These are phyloP conservation scores for Melanotaenia boesemani DNA, from an alignment of 2,797 vertebrate species.

Conservation along the genomic window DNA sequence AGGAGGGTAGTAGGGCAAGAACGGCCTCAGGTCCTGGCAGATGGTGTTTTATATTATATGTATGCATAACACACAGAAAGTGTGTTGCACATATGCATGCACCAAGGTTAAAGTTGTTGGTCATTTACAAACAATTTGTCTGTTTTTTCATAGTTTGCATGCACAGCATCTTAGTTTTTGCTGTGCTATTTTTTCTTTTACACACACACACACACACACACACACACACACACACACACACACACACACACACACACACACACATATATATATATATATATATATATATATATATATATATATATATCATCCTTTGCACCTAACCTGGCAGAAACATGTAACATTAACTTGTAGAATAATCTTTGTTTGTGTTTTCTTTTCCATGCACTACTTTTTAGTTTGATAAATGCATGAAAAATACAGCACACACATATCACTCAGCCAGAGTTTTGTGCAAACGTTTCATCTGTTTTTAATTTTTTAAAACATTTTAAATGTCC, in stretches of 20 bases:
- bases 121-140: conserved; percentile 44
- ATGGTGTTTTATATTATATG: conserved; percentile 81
- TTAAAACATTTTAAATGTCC: background rate
- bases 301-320: background rate
- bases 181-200: no score
- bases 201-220: no score
- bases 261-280: no score
- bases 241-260: no score
- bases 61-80: conserved; percentile 74
- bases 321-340: background rate
- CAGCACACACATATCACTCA: background rate
- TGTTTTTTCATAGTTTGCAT: background rate
- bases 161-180: background rate
- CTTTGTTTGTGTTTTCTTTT: background rate
- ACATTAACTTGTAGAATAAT: background rate
- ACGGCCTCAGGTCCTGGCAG: conserved; percentile 85
- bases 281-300: no score
- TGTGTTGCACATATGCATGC: conserved; percentile 61
- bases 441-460: background rate
- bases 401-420: background rate
- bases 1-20: conserved; percentile 86
- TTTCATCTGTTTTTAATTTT: background rate
- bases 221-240: no score
- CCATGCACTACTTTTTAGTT: background rate
- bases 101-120: conserved; percentile 39